Base-by-base conservation (phyloP, 2,888 invertebrate species). In the Eilema griseolum region DNA sequence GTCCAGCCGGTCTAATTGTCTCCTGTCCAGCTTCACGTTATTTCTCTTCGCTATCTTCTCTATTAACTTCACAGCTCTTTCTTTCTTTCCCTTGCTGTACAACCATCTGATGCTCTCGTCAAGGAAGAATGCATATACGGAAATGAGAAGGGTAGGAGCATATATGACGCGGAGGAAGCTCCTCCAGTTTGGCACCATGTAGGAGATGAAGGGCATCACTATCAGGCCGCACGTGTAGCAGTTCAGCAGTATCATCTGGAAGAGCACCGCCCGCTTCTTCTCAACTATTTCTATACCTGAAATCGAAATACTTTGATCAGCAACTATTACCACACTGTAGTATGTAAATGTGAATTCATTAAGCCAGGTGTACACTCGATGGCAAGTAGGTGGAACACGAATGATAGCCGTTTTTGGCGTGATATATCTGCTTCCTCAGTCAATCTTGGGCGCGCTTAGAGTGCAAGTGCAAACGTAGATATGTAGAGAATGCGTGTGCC, bases 71-170 rank as follows among this genome's bases (percentile, higher is more conserved):
- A 90, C 85, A 0, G 92, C 95, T 75, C 84, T 84, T 5, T 91
- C 88, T 66, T 85, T 88, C 72, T 90, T 88, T 0, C 95, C 95
- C 78, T 94, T 95, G 81, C 93, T 94, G 83, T 92, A 92, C 2
- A 95, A 83, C 95, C 95, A 95, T 10, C 95, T 88, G 67, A 94
- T 91, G 83, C 95, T 95, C 78, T 95, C 95, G 67, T 95, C 95
- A 8, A 95, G 83, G 79, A 90, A 92, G 77, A 94, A 88, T 16
- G 92, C 89, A 83, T 94, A 95, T 2, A 89, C 85, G 20, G 93
- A 84, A 26, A 95, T 88, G 69, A 95, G 79, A 2, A 95, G 89
- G 0, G 95, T 90, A 0, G 95, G 95, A 0, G 94, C 92, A 83
- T 95, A 95, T 74, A 95, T 93, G 66, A 92, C 90, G 0, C 94